These are phyloP conservation scores for Nasonovia ribisnigri DNA, from an alignment of 2,888 invertebrate genomes.

Conservation along the genomic window DNA sequence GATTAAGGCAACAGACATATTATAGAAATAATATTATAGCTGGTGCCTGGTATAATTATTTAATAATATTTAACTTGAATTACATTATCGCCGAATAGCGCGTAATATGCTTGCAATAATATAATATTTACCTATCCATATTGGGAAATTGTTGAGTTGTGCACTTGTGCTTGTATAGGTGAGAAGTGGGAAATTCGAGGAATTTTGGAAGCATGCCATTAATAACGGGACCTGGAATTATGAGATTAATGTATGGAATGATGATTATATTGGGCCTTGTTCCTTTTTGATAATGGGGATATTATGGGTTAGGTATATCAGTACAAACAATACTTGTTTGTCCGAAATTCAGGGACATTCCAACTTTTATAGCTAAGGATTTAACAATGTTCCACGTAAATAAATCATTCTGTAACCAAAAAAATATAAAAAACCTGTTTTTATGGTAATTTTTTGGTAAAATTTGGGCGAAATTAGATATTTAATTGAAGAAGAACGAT, in stretches of 20 bases:
- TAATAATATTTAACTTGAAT: neutral
- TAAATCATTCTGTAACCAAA: too few relatives aligned
- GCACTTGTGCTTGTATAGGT: neutral
- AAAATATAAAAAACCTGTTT: too few relatives aligned
- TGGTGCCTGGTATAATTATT: neutral
- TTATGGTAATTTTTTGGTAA: too few relatives aligned
- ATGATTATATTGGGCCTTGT: neutral
- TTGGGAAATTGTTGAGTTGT: neutral
- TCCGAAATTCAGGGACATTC: neutral
- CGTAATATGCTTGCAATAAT: neutral
- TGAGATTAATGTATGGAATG: neutral
- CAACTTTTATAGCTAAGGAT: too few relatives aligned
- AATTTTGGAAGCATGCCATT: conserved; percentile 5
- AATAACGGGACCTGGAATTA: neutral
- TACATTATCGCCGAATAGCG: neutral
- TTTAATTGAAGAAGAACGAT: too few relatives aligned
- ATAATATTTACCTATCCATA: neutral
- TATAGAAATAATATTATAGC: neutral
- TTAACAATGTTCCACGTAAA: too few relatives aligned
- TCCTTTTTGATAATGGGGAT: neutral
- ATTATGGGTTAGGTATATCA: neutral
- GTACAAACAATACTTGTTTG: neutral
- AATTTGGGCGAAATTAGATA: too few relatives aligned
- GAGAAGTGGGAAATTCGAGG: neutral
- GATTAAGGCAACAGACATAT: neutral